Evolutionary conservation across 2,113 vertebrate genomes (phyloP), one percentile per base, ranked within the genome.

Genomic region (Poeciliopsis turrubarensis): DNA sequence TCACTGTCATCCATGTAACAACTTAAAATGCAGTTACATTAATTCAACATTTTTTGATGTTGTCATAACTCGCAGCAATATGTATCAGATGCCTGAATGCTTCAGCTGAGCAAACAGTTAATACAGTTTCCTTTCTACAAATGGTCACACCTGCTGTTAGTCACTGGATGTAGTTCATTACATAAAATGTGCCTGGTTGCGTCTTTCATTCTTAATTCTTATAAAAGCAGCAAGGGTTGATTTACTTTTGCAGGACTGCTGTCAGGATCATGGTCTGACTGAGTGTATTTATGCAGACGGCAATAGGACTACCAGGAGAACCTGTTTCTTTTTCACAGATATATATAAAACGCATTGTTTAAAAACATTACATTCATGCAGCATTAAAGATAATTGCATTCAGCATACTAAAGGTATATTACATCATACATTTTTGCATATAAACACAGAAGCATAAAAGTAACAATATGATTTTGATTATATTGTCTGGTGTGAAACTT

Each of bases 401-500:
- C 5, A 25, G 22, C 51, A 25, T 10, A 4, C 25, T 57, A 10
- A 25, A n/a, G 22, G 25, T 10, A 9, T 25, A n/a, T 57, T 10
- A 10, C 5, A 11, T 57, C 0, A 57, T n/a, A 22, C 47, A 54
- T 57, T 57, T 57, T 57, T n/a, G 14, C 14, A 5, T 17, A 47
- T 17, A 57, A 57, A 10, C 25, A 57, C 17, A 57, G 25, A 57
- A 9, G 51, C 51, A 3, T 57, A 25, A 57, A 10, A 57, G 10
- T 57, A 57, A 57, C 8, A 57, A 57, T 57, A 57, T 3, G 7
- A 57, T 57, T 6, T n/a, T 57, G 51, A 11, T 64, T 17, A 64
- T 34, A 73, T 10, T 3, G 8, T 30, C 27, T 72, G 64, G 15
- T 34, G 3, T 64, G 51, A 79, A 77, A 76, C 10, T 26, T 41